Evolutionary conservation across 1,140 invertebrate species (phyloP), one percentile per base, ranked within the genome.

Genomic region (Ceratina japonica): DNA sequence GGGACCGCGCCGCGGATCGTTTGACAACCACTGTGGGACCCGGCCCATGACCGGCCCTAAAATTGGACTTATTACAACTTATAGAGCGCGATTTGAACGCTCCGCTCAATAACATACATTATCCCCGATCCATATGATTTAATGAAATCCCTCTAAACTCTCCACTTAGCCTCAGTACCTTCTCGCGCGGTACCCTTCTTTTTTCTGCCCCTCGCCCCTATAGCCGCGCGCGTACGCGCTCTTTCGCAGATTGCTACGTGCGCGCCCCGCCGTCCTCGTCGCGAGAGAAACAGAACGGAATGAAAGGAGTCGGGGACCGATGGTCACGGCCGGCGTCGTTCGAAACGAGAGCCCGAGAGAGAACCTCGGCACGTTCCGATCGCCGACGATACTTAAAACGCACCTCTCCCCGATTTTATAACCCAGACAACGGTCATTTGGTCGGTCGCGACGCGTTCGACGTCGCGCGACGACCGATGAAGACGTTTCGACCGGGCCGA

Each of bases 11-110:
- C 0, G 15, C n/a, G 16, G 54, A 72, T 78, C 70, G 64, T 68
- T 84, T 90, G 91, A 82, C 86, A 91, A 91, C 90, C 90, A 89
- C 91, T 91, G 90, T 76, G 82, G 52, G 83, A 88, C 84, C 87
- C 87, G 86, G 87, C 88, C 90, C 89, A 91, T 91, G 91, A 92
- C 90, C 89, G 89, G 87, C 88, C 91, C 90, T 89, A 92, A 93
- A 93, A 93, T 92, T 92, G 90, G 91, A 92, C 92, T 92, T 92
- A 92, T 92, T 93, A 92, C 92, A 92, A 93, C 91, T 92, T 92
- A 93, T 92, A 92, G 90, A 92, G 90, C 91, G 88, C 90, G 90
- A 91, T 92, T 93, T 91, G 91, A 91, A 92, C 91, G 91, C 89
- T 91, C 86, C 85, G 83, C 91, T 91, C 91, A 91, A 93, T 93